Evolutionary conservation across 1,140 invertebrate species (phyloP).

Genomic region (Pseudomyrmex pallidus): DNA sequence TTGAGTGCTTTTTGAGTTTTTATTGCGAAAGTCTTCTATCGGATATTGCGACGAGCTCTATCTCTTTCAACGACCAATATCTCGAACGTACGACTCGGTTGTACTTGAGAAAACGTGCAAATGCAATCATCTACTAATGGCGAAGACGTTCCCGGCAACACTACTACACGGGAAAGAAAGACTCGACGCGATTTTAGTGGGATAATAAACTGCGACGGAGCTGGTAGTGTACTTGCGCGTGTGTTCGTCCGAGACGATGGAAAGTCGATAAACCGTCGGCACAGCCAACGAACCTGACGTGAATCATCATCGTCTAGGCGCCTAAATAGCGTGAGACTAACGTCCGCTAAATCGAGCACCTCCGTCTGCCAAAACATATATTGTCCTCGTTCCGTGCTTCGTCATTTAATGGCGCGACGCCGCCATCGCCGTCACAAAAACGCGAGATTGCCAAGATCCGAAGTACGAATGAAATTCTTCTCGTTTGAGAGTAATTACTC

Average conservation of each 20-base stretch:
- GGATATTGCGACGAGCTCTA: too few relatives aligned
- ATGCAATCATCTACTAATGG: slow-evolving; percentile 1
- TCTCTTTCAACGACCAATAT: not conserved
- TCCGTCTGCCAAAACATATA: slow-evolving; percentile 39
- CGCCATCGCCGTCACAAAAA: slow-evolving; percentile 18
- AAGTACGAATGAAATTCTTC: not conserved
- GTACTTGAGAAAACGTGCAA: not conserved
- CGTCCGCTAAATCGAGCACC: slow-evolving; percentile 64
- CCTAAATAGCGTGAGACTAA: slow-evolving; percentile 57
- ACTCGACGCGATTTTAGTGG: slow-evolving; percentile 32
- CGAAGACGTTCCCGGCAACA: not conserved
- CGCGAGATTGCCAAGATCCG: slow-evolving; percentile 19
- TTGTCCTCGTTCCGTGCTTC: slow-evolving; percentile 26
- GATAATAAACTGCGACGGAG: slow-evolving; percentile 40
- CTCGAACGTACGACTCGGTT: not conserved
- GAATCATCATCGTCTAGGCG: slow-evolving; percentile 71
- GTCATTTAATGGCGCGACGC: slow-evolving; percentile 19
- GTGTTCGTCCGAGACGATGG: slow-evolving; percentile 59
- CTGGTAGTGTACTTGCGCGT: slow-evolving; percentile 12
- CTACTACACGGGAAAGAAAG: not conserved
- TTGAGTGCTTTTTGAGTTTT: too few relatives aligned
- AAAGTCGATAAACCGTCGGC: slow-evolving; percentile 74
- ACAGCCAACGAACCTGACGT: slow-evolving; percentile 73
- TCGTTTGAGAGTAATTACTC: not conserved
- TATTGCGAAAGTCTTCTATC: too few relatives aligned